These are phyloP conservation scores for Intellagama lesueurii DNA, from an alignment of 2,797 vertebrate species.

Conservation along the genomic window DNA sequence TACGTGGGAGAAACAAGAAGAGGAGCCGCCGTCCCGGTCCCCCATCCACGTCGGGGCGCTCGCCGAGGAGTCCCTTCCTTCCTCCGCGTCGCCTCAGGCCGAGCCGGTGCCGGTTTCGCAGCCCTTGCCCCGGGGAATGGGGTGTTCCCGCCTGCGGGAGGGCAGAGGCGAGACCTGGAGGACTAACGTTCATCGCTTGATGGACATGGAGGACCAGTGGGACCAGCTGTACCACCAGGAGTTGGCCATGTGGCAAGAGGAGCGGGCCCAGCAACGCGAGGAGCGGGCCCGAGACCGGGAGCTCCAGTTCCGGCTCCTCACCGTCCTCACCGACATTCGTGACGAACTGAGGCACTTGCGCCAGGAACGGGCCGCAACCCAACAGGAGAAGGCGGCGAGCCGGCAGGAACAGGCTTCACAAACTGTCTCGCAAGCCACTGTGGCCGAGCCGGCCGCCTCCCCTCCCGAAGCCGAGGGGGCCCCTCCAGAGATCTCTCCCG, in stretches of 20 bases:
- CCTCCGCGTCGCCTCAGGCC: slow-evolving; percentile 59
- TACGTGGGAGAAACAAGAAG: slow-evolving; percentile 61
- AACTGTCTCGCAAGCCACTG: rapidly evolving
- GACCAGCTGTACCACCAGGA: slow-evolving; percentile 75
- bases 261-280: slow-evolving; percentile 67
- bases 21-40: slow-evolving; percentile 54
- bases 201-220: slow-evolving; percentile 77
- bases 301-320: slow-evolving; percentile 71
- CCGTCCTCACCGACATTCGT: slow-evolving; percentile 74
- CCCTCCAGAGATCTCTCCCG: rapidly evolving
- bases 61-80: slow-evolving; percentile 69
- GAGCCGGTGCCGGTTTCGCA: slow-evolving; percentile 38
- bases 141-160: slow-evolving; percentile 57
- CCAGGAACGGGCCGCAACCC: slow-evolving; percentile 58
- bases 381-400: background rate
- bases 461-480: rapidly evolving
- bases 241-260: slow-evolving; percentile 75
- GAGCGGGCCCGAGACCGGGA: slow-evolving; percentile 70
- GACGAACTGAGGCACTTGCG: slow-evolving; percentile 70
- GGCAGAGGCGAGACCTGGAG: slow-evolving; percentile 61
- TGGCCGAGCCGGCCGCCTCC: background rate
- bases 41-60: slow-evolving; percentile 56
- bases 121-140: slow-evolving; percentile 19
- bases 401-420: background rate
- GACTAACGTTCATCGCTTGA: slow-evolving; percentile 69